Percentiles rank a stretch among this genome's conserved stretches.
Conservation (phyloP, 2,797 vertebrate genomes). For the Coendou prehensilis region DNA sequence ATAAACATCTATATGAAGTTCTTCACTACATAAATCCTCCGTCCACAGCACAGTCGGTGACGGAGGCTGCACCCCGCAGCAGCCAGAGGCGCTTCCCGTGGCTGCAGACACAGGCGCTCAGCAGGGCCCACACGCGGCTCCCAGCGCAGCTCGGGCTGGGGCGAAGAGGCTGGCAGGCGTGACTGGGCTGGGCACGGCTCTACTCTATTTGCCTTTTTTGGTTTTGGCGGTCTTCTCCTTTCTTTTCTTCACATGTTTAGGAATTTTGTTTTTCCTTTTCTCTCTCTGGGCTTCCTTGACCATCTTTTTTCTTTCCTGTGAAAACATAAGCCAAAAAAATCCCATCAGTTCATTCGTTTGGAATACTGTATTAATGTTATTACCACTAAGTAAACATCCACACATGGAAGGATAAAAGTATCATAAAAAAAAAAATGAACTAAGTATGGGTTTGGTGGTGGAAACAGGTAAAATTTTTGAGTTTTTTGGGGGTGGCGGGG, state of each 20-base stretch:
- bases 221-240: constrained; percentile 95
- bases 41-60: constrained; percentile 2
- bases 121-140: not conserved
- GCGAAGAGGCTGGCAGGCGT: not conserved
- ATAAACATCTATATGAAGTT: constrained; percentile 34
- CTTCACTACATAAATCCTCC: constrained; percentile 62
- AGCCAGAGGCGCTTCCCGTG: no score
- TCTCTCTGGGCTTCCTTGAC: constrained; percentile 97
- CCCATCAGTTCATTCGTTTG: constrained; percentile 21
- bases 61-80: no score
- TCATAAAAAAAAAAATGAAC: not conserved
- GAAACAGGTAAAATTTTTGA: not conserved
- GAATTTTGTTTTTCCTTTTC: constrained; percentile 95
- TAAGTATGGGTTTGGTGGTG: not conserved
- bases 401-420: not conserved
- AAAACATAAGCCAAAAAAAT: constrained; percentile 64
- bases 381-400: not conserved
- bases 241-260: constrained; percentile 97
- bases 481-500: not conserved
- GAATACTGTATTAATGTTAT: not conserved
- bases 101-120: no score
- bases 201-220: constrained; percentile 93
- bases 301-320: constrained; percentile 95
- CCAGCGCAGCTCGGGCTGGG: constrained; percentile 18
- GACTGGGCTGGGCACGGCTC: not conserved